Evolutionary conservation across 2,888 invertebrate genomes (phyloP), one percentile per base, ranked within the genome.

Genomic region (Meiosimyza platycephala): DNA sequence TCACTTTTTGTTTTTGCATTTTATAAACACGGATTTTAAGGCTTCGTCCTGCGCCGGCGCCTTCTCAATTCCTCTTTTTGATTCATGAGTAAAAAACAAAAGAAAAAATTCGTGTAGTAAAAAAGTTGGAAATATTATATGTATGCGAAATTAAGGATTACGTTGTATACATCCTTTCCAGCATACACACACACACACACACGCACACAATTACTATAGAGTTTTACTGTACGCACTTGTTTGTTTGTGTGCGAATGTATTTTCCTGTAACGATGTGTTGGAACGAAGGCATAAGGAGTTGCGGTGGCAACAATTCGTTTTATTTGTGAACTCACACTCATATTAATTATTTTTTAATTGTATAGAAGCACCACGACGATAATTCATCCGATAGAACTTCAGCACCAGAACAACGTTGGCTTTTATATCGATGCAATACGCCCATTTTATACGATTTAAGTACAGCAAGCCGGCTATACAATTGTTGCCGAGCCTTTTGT

Each of bases 301-400:
- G 47, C 13, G 60, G 22, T 62, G 40, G 40, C 40, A 40, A 40
- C 40, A 40, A 40, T 40, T 15, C 40, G 60, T 40, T 62, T 40
- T 62, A 40, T 28, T 62, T 62, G 47, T 62, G 60, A 7, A 40
- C 40, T 40, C 40, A 40, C 40, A 40, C 40, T 40, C 40, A 40
- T 47, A 62, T 15, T 62, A 28, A 62, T 28, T 62, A 62, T 62
- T 62, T 62, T 62, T 62, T 40, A 62, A 57, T 57, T 57, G 57
- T 57, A 22, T 15, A 57, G 2, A 57, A 57, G 11, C 12, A 57
- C 22, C 22, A 57, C 57, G 57, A 18, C 57, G 11, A 57, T 57
- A 57, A 57, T 57, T 57, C 28, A 57, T 28, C 12, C 57, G 13
- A 57, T 13, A 22, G 12, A 22, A 57, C 57, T 57, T 57, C 57